phyloP scores from a whole-genome alignment of 2,888 invertebrate species.

The Panzeria rudis region DNA sequence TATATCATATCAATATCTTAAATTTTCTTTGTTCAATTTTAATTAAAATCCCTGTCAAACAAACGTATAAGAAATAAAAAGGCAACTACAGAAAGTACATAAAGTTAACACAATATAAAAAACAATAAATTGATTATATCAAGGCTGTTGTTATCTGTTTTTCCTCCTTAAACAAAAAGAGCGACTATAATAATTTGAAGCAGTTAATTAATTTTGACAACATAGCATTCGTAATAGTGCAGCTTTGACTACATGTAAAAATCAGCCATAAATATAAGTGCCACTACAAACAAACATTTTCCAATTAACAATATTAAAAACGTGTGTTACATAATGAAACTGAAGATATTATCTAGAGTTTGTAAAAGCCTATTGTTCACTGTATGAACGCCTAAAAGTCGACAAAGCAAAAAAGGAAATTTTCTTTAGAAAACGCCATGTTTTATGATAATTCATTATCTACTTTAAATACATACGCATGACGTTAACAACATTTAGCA shows the following conservation, averaged over 20 bases:
- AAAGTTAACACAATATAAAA: neutral
- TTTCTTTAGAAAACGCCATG: constrained; percentile 34
- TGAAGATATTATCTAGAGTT: constrained; percentile 23
- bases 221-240: constrained; percentile 1
- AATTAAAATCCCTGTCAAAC: constrained; percentile 2
- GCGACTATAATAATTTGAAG: constrained; percentile 47
- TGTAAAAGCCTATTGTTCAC: neutral
- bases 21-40: neutral
- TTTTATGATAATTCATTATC: constrained; percentile 69
- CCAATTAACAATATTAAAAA: constrained; percentile 61
- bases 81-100: neutral
- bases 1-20: neutral
- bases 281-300: constrained; percentile 63
- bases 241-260: neutral
- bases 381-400: constrained; percentile 58
- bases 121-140: constrained; percentile 71
- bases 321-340: constrained; percentile 7
- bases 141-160: constrained; percentile 47
- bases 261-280: constrained; percentile 22
- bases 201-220: constrained; percentile 69
- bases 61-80: neutral
- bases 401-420: constrained; percentile 59
- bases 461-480: constrained; percentile 44
- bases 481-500: constrained; percentile 29
- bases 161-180: neutral